Percentiles rank a stretch among this genome's conserved stretches.
Conservation (phyloP, 37 sponge, comb jelly and placozoan genomes). For the Chondrosia reniformis region DNA sequence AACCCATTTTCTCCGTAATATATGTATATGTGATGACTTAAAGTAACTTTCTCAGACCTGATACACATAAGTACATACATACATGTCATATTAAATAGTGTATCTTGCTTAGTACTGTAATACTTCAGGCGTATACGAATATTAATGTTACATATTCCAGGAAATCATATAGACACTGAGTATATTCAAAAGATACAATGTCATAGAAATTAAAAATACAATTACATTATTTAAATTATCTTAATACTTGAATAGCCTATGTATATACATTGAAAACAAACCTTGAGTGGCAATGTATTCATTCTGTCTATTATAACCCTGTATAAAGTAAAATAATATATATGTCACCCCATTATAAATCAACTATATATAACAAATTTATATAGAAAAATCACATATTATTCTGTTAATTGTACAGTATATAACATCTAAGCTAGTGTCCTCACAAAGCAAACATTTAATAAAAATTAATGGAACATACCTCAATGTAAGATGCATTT, state of each 20-base stretch:
- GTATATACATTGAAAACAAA: neutral
- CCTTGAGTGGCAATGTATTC: neutral
- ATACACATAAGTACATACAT: too few relatives aligned
- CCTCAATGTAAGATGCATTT: constrained; percentile 6
- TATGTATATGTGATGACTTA: too few relatives aligned
- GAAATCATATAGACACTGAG: too few relatives aligned
- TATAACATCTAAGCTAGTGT: neutral
- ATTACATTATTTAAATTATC: neutral
- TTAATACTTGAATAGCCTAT: neutral
- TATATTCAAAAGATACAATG: too few relatives aligned
- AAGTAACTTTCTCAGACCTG: too few relatives aligned
- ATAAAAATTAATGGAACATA: too few relatives aligned
- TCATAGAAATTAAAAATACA: neutral
- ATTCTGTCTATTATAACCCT: neutral
- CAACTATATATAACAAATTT: neutral
- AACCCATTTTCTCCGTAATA: too few relatives aligned
- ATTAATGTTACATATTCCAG: too few relatives aligned
- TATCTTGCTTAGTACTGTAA: too few relatives aligned
- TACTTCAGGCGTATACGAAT: too few relatives aligned
- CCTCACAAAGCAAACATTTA: too few relatives aligned
- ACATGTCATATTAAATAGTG: too few relatives aligned
- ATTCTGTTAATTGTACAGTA: neutral
- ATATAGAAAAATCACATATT: neutral
- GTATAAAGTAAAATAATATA: neutral
- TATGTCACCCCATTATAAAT: neutral